These are phyloP conservation scores for Scolopax rusticola DNA, from an alignment of 2,797 vertebrate species.

Conservation along the genomic window DNA sequence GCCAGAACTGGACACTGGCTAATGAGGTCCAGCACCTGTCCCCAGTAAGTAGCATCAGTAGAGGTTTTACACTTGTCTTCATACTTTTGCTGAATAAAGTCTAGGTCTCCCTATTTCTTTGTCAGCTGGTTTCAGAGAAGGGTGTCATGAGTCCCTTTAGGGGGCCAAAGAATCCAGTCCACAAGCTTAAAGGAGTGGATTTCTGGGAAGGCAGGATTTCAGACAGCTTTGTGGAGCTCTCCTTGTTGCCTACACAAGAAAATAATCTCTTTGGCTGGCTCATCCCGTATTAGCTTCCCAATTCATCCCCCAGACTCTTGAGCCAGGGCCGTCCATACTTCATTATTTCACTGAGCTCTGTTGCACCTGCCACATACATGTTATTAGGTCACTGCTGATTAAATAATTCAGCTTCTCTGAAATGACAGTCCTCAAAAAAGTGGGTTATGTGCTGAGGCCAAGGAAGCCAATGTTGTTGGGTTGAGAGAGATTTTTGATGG, in stretches of 20 bases:
- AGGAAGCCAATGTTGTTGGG: not conserved
- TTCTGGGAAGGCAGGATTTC: constrained; percentile 31
- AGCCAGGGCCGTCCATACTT: constrained; percentile 1
- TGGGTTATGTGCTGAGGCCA: constrained; percentile 21
- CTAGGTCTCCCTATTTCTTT: not conserved
- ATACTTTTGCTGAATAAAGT: not conserved
- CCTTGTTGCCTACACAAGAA: not conserved
- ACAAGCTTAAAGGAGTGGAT: constrained; percentile 28
- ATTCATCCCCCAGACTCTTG: constrained; percentile 12
- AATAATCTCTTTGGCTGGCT: constrained; percentile 65
- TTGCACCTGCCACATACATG: constrained; percentile 40
- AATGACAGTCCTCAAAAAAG: constrained; percentile 16
- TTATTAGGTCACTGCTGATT: constrained; percentile 63
- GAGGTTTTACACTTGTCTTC: not conserved
- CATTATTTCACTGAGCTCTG: constrained; percentile 48
- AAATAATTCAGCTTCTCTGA: constrained; percentile 35
- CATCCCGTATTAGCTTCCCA: constrained; percentile 35
- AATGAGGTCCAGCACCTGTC: not conserved
- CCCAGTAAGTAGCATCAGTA: not conserved
- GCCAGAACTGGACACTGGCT: not conserved
- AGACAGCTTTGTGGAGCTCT: constrained; percentile 38
- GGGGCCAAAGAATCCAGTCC: not conserved
- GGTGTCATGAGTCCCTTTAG: not conserved
- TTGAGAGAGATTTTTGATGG: not conserved
- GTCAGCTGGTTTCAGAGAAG: not conserved